These are phyloP conservation scores for Callosobruchus maculatus DNA, from an alignment of 2,888 invertebrate genomes.

Conservation along the genomic window DNA sequence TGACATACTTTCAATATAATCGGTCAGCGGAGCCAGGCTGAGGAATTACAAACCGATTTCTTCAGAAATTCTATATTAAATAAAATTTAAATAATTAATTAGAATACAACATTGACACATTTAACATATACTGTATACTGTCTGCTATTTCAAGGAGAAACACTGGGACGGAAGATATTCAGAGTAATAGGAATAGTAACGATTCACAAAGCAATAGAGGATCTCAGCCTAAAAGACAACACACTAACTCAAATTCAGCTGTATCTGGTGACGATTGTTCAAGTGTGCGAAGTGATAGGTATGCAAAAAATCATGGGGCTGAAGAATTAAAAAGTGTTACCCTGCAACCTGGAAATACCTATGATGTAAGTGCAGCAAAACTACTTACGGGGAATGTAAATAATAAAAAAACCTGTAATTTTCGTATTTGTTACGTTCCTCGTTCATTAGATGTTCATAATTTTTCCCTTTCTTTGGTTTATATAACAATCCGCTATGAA, in stretches of 20 bases:
- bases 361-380: slow-evolving; percentile 9
- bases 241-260: background rate
- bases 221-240: background rate
- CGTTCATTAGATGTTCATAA: too few species aligned
- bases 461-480: too few species aligned
- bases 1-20: too few species aligned
- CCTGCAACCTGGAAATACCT: slow-evolving; percentile 6
- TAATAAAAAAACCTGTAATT: too few species aligned
- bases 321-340: slow-evolving; percentile 5
- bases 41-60: too few species aligned
- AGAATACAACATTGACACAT: too few species aligned
- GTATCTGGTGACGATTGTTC: background rate
- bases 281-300: background rate
- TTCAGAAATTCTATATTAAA: too few species aligned
- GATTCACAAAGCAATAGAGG: background rate
- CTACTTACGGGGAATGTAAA: background rate
- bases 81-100: too few species aligned
- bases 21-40: too few species aligned
- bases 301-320: slow-evolving; percentile 1
- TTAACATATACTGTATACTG: too few species aligned
- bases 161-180: background rate
- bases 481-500: too few species aligned
- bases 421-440: too few species aligned
- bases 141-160: background rate
- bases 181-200: background rate